A percentile compares a stretch with the other conserved stretches of the same genome.
Evolutionary conservation across 2,888 invertebrate genomes (phyloP).

Genomic region (Itoplectis maculator): DNA sequence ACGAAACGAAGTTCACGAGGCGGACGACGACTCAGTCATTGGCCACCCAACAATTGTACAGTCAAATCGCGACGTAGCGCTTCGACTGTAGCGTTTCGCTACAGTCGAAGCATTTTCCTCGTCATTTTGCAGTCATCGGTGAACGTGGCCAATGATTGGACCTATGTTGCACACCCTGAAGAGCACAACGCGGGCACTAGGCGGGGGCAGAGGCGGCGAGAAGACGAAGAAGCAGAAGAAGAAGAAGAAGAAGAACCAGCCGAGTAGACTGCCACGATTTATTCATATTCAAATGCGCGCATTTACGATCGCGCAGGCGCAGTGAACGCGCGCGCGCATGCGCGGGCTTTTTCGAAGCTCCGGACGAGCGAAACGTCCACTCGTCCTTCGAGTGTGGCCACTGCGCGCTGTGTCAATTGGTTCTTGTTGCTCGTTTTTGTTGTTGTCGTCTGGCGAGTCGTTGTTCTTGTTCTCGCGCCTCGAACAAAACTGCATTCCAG

Average conservation of each 20-base stretch:
- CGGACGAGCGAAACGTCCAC: conserved; percentile 34
- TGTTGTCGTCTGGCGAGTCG: conserved; percentile 62
- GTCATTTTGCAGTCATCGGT: too few relatives aligned
- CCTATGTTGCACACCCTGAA: too few relatives aligned
- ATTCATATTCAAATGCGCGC: conserved; percentile 83
- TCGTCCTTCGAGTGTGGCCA: conserved; percentile 12
- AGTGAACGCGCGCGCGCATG: conserved; percentile 32
- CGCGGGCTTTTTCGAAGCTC: conserved; percentile 33
- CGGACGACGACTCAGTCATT: too few relatives aligned
- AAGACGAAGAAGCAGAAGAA: conserved; percentile 44
- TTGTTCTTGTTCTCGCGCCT: too few relatives aligned
- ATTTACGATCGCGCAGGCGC: conserved; percentile 78
- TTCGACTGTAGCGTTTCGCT: too few relatives aligned
- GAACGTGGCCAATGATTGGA: too few relatives aligned
- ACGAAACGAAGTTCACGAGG: too few relatives aligned
- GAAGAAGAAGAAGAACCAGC: conserved; percentile 26
- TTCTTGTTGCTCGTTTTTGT: conserved; percentile 69
- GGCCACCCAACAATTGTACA: too few relatives aligned
- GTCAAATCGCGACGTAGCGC: too few relatives aligned
- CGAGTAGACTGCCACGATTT: conserved; percentile 76
- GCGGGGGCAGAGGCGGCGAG: conserved; percentile 65
- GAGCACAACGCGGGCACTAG: conserved; percentile 49
- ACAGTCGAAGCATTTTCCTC: too few relatives aligned
- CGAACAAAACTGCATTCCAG: too few relatives aligned
- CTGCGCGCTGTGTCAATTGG: conserved; percentile 72